Base-by-base conservation (phyloP, 2,888 invertebrate species). In the Callinectes sapidus region DNA sequence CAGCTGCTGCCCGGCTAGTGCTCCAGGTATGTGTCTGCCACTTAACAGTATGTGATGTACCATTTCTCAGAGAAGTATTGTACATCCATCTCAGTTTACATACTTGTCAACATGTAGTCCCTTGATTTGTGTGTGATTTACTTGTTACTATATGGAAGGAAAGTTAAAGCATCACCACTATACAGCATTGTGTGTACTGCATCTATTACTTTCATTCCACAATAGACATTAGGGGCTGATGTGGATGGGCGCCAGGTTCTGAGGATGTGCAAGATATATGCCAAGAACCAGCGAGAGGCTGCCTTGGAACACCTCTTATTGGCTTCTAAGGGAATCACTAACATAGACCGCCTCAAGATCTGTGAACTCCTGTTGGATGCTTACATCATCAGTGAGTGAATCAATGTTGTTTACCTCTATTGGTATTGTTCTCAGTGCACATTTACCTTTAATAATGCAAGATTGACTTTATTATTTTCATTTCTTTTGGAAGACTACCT, bases 1-100 rank as follows among this genome's bases (percentile, higher is more conserved):
- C 90, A 16, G 13, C 6, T n/a, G 90, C 85, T 86, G 90, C 90
- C 28, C 35, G 86, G n/a, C 85, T 86, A n/a, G 86, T 86, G 61
- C 32, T 90, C 14, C 86, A 90, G 90, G 90, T 90, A 23, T 16
- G 85, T 86, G 28, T 77, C 13, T 77, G 28, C 23, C 23, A n/a
- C 28, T 3, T 77, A 28, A n/a, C 6, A 28, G 71, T 35, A 35
- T 10, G 18, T 81, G 35, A 48, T 48, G 48, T 48, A 48, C 48
- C 48, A 48, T 48, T 48, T 23, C 18, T 61, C 61, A 61, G 23
- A 61, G 18, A 23, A 23, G 18, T 23, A 61, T 61, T 61, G 61
- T 14, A 2, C 16, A 55, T 55, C 55, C 55, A 13, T 55, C 10
- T 2, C 61, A 16, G 23, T 61, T 61, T 23, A 48, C 42, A 10